Base-by-base conservation (phyloP, 2,113 vertebrate genomes). In the Seriola quinqueradiata region DNA sequence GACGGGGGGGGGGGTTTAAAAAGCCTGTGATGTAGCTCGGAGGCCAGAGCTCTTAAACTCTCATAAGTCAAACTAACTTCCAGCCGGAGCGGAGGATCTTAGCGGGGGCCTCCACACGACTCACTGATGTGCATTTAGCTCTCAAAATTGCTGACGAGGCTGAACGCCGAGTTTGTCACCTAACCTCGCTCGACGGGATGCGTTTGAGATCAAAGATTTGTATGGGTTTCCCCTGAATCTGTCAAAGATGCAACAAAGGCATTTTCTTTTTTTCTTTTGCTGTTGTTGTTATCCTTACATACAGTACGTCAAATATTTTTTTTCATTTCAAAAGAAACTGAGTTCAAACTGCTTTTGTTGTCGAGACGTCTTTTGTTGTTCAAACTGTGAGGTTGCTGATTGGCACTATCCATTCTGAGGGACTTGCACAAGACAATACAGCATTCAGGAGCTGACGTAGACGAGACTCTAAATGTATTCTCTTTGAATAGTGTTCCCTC, bases 201-300 rank as follows among this genome's bases (percentile, higher is more conserved):
- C 32, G 55, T 65, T 70, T 21, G 46, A 84, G 70, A 89, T 84
- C 81, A 84, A 57, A 90, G 70, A 70, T 76, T 76, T 85, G 60
- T 79, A 75, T 78, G 67, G 48, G 64, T 70, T 75, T 70, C 67
- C 40, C 11, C 52, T 0, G 19, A 81, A 70, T 67, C 73, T 68
- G 76, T 84, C 75, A 79, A 21, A 74, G 65, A 75, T 28, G 77
- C 36, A 38, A 68, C 84, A 70, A 57, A 72, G 75, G 71, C 46
- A 54, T 84, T 44, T 75, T 2, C 2, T 28, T 28, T 28, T 28
- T 28, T 28, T 28, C 2, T 38, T 38, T 38, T 7, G 3, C 8
- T 38, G 38, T 42, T 68, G 76, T 66, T 77, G 67, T n/a, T 52
- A 48, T 58, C 63, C 48, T 67, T 21, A 67, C 42, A 70, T 76